Evolutionary conservation across 2,113 vertebrate genomes (phyloP).

Genomic region (Phalacrocorax brasilianus): DNA sequence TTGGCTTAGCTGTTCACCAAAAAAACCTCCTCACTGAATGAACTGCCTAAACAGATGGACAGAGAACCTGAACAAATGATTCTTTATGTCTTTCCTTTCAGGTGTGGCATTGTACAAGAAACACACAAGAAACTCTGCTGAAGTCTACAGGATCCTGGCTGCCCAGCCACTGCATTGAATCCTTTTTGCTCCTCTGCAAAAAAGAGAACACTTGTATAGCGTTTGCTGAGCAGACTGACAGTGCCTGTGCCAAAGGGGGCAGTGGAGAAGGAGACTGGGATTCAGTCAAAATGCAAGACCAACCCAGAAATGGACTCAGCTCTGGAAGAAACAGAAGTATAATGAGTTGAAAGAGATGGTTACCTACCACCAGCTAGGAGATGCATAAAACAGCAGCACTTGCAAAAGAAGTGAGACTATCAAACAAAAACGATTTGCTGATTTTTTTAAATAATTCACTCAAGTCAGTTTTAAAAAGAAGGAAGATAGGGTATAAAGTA

Average conservation of each 20-base stretch:
- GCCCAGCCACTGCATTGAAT: neutral
- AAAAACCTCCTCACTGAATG: neutral
- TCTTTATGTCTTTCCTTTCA: neutral
- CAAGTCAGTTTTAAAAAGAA: neutral
- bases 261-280: neutral
- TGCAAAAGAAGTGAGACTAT: neutral
- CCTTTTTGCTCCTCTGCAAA: neutral
- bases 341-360: neutral
- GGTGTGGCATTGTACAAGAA: neutral
- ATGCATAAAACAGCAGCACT: neutral
- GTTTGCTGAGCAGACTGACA: neutral
- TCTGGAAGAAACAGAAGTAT: neutral
- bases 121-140: neutral
- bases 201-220: neutral
- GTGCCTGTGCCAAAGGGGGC: neutral
- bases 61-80: neutral
- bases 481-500: neutral
- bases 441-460: neutral
- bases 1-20: neutral
- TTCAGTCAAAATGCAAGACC: neutral
- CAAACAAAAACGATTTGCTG: neutral
- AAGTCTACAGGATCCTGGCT: neutral
- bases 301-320: neutral
- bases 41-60: neutral
- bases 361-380: neutral